Evolutionary conservation across 2,888 invertebrate species (phyloP).

Genomic region (Patella pellucida): DNA sequence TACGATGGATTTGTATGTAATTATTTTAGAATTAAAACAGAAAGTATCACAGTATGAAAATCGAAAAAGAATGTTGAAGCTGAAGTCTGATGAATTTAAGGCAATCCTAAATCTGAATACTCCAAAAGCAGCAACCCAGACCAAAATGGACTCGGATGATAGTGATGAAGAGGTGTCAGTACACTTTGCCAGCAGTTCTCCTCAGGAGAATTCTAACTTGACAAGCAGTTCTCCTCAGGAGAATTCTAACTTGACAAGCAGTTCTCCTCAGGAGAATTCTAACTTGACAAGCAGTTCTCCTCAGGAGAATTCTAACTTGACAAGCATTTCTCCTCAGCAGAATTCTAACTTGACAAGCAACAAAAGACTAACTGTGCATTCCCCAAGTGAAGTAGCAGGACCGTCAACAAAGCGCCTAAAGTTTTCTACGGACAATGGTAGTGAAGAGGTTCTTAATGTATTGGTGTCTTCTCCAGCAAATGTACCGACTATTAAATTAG

Average conservation of each 20-base stretch:
- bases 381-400: not conserved
- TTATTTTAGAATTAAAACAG: slow-evolving; percentile 47
- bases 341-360: not conserved
- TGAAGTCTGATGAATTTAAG: slow-evolving; percentile 52
- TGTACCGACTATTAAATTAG: not conserved
- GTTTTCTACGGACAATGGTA: not conserved
- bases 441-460: not conserved
- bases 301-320: too few species aligned
- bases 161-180: not conserved
- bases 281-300: too few species aligned
- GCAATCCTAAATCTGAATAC: slow-evolving; percentile 38
- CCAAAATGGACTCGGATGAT: not conserved
- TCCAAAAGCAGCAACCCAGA: not conserved
- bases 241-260: not conserved
- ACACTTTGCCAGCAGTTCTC: not conserved
- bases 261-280: not conserved
- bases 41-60: slow-evolving; percentile 52
- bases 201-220: not conserved
- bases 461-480: not conserved
- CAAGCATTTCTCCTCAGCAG: not conserved
- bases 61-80: slow-evolving; percentile 48
- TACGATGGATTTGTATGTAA: not conserved
- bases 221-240: not conserved
- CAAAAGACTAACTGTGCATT: not conserved
- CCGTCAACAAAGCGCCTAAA: not conserved